Conservation (phyloP, 1,140 invertebrate genomes). For the Eurosta solidaginis region DNA sequence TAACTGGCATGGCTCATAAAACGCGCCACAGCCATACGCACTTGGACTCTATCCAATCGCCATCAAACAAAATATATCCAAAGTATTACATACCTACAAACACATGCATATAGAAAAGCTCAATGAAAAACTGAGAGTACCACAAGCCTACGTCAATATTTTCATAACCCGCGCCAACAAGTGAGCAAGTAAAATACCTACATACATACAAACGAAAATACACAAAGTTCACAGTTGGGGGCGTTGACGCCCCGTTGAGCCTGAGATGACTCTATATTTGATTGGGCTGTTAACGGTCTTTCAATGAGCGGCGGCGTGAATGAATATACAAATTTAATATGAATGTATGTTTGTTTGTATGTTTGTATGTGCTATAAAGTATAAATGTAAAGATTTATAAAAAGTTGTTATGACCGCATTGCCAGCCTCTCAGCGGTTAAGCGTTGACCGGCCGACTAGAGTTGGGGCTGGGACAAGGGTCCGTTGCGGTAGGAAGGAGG, state of each 20-base stretch:
- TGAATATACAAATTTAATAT: neutral
- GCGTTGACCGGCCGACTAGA: neutral
- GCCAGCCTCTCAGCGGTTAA: neutral
- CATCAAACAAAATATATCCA: neutral
- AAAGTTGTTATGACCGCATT: neutral
- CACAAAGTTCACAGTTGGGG: slow-evolving; percentile 55
- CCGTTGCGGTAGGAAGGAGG: too few species aligned
- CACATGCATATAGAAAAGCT: neutral
- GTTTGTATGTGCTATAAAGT: neutral
- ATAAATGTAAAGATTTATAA: slow-evolving; percentile 17
- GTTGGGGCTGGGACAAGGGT: too few species aligned
- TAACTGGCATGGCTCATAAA: slow-evolving; percentile 18
- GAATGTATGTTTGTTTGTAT: neutral
- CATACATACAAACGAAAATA: slow-evolving; percentile 45
- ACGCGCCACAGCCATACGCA: neutral
- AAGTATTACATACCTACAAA: slow-evolving; percentile 42
- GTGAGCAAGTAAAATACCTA: neutral
- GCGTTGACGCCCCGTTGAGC: slow-evolving; percentile 56
- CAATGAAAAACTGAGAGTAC: neutral
- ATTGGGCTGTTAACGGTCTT: slow-evolving; percentile 37
- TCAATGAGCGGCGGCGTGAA: slow-evolving; percentile 30
- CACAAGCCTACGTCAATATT: too few species aligned
- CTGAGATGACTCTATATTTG: slow-evolving; percentile 37
- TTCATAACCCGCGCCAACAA: neutral
- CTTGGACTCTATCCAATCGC: neutral